Base-by-base conservation (phyloP, 2,888 invertebrate species). In the Microchrysa polita region DNA sequence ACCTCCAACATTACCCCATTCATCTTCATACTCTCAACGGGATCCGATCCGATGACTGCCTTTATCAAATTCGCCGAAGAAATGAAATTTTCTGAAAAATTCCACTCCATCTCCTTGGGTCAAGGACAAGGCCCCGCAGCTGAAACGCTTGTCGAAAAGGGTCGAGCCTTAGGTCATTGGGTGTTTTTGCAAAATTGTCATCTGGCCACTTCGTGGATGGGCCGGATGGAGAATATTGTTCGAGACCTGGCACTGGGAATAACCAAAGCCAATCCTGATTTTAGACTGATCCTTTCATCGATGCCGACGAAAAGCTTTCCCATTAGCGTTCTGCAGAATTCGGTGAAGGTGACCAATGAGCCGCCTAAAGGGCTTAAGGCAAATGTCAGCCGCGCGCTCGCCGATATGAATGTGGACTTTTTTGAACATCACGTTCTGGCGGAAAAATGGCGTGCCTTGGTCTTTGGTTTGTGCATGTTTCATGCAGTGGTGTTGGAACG, bases 331-430 rank as follows among this genome's bases (percentile, higher is more conserved):
- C 86, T 97, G 1, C 96, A 97, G 83, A 96, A 96, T 83, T 93
- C 96, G 1, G 94, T 96, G 0, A 97, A 97, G 86, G 93, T 97
- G 72, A 97, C 96, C 0, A 96, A 96, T 82, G 97, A 97, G 82
- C 95, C 97, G 0, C 97, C 97, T 0, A 96, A 94, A 83, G 97
- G 97, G 1, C 86, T 97, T 1, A 90, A 93, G 79, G 94, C 96
- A 7, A 97, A 97, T 82, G 88, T 97, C 0, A 91, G 93, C 78
- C 89, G 95, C 79, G 94, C 96, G 0, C 90, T 95, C 76, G 87
- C 89, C 63, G 92, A 95, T 81, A 88, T 96, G 82, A 88, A 90
- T 40, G 89, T 89, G 63, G 90, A 91, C 69, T 94, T 92, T 83
- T 96, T 95, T 81, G 93, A 96, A 84, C 88, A 90, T 76, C 90